Evolutionary conservation across 2,888 invertebrate species (phyloP), one percentile per base, ranked within the genome.

Genomic region (Gandaritis pyraliata): DNA sequence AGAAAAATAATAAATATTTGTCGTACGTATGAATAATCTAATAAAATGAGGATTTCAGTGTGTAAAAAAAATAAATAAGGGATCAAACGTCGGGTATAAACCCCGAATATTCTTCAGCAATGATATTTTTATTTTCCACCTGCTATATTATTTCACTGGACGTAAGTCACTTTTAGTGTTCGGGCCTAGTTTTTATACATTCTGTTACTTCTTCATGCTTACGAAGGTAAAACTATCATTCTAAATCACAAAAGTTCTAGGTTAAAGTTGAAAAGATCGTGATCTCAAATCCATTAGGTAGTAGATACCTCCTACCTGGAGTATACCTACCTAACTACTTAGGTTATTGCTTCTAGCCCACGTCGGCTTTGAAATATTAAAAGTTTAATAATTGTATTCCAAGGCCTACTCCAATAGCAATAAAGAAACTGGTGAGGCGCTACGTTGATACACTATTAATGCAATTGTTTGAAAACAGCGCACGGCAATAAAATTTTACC

Each of bases 391-490:
- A 89, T 89, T 87, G 86, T 87, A 83, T 84, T 30, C 80, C 81
- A 74, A 79, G 76, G 77, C 81, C 72, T 72, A 77, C 75, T 82
- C 81, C 79, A 76, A 30, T 76, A 72, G 86, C 87, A 81, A 85
- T 89, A 87, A 90, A 88, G 88, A 88, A 85, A 82, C 73, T 77
- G 74, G 77, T 61, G 51, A 79, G 81, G 82, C 80, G 82, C 82
- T 83, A 80, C 79, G 83, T 84, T 89, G 88, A 90, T 90, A 87
- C 86, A 89, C 88, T 91, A 90, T 91, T 90, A 90, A 91, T 90
- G 91, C 88, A 89, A 91, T 91, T 89, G 89, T 89, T 90, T 85
- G 87, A 87, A 89, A 90, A 89, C 87, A 85, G 84, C 81, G 84
- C 80, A 75, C 70, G 81, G 85, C 83, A 80, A 89, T 90, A 90